These are phyloP conservation scores for Autographa pulchrina DNA, from an alignment of 2,888 invertebrate genomes.

Conservation along the genomic window DNA sequence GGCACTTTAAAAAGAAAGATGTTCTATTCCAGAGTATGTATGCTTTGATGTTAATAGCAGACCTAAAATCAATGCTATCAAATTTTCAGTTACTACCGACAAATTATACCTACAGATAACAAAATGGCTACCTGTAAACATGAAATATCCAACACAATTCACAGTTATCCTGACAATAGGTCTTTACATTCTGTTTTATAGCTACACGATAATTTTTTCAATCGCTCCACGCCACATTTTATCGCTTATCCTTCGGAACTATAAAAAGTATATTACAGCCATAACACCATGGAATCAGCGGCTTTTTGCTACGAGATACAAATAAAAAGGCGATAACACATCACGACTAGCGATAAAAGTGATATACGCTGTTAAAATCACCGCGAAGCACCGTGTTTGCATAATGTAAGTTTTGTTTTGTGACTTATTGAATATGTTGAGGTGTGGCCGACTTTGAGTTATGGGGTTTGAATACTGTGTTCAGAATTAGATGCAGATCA, in stretches of 20 bases:
- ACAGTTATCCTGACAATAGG: slow-evolving; percentile 43
- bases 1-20: no score
- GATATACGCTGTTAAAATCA: slow-evolving; percentile 73
- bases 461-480: slow-evolving; percentile 24
- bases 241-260: slow-evolving; percentile 69
- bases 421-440: slow-evolving; percentile 60
- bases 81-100: no score
- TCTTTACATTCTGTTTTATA: slow-evolving; percentile 49
- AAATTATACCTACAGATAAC: background rate
- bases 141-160: slow-evolving; percentile 23
- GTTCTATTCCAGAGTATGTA: no score
- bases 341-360: slow-evolving; percentile 69
- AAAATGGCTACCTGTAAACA: background rate
- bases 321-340: slow-evolving; percentile 72
- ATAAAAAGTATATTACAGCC: slow-evolving; percentile 73
- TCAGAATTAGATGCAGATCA: slow-evolving; percentile 21
- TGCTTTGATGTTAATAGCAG: no score
- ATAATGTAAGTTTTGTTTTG: slow-evolving; percentile 64
- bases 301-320: slow-evolving; percentile 63
- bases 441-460: slow-evolving; percentile 34
- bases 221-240: slow-evolving; percentile 62
- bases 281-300: slow-evolving; percentile 70
- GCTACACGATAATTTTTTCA: slow-evolving; percentile 59
- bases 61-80: no score
- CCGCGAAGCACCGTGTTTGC: slow-evolving; percentile 56